phyloP scores from a whole-genome alignment of 2,113 vertebrate genomes.

The Promerops cafer region DNA sequence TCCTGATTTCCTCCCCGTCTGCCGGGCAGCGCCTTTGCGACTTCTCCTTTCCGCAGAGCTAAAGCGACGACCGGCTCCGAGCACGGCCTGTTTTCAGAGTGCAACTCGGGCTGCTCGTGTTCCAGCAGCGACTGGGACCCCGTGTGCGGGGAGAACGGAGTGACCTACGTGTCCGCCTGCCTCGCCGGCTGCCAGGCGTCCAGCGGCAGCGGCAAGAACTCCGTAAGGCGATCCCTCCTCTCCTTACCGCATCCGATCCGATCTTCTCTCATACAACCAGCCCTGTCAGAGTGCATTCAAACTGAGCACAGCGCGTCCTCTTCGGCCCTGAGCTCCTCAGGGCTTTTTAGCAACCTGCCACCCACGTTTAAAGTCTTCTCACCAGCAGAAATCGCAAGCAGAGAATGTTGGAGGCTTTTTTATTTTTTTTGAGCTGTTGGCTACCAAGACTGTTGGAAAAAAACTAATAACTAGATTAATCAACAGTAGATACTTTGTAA shows the following conservation, averaged over 20 bases:
- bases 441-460: not conserved
- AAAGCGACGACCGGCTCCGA: conserved; percentile 59
- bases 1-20: not conserved
- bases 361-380: not conserved
- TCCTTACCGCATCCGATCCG: no score
- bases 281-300: not conserved
- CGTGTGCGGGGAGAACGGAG: conserved; percentile 84
- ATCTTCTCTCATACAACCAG: no score
- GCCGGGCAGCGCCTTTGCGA: not conserved
- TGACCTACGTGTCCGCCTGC: conserved; percentile 87
- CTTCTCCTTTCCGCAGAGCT: conserved; percentile 59
- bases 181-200: conserved; percentile 83
- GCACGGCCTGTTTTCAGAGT: conserved; percentile 77
- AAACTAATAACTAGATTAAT: not conserved
- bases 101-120: conserved; percentile 82
- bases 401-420: not conserved
- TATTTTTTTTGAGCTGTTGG: not conserved
- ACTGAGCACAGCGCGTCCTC: not conserved
- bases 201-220: conserved; percentile 72
- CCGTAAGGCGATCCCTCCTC: conserved; percentile 66
- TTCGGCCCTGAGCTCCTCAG: not conserved
- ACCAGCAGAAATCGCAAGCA: not conserved
- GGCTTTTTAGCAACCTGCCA: not conserved
- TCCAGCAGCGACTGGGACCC: conserved; percentile 85
- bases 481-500: not conserved